phyloP scores from a whole-genome alignment of 1,140 invertebrate genomes.

The Pachypeltis micranthus region DNA sequence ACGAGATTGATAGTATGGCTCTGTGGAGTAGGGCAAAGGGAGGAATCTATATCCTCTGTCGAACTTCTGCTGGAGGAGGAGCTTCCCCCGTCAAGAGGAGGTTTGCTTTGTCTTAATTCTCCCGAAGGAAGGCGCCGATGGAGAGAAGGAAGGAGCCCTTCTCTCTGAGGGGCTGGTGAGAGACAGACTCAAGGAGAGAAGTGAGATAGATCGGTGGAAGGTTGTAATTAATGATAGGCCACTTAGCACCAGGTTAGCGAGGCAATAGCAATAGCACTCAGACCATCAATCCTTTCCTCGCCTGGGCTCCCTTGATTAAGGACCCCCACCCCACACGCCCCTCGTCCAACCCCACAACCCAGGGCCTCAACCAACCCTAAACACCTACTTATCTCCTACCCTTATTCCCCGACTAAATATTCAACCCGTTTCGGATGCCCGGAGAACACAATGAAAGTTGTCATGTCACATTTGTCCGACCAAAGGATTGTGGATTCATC shows the following conservation, averaged over 20 bases:
- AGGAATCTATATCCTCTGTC: no score
- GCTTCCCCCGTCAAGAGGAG: slow-evolving; percentile 5
- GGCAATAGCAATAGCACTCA: slow-evolving; percentile 19
- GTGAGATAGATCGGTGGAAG: slow-evolving; percentile 16
- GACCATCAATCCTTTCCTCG: slow-evolving; percentile 19
- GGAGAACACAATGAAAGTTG: no score
- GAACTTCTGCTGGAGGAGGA: no score
- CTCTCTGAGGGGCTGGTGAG: not conserved
- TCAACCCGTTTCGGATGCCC: no score
- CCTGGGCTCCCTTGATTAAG: slow-evolving; percentile 15
- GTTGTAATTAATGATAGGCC: slow-evolving; percentile 16
- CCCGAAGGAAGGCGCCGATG: not conserved
- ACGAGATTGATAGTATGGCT: no score
- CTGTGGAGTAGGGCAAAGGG: no score
- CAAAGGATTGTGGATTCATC: no score
- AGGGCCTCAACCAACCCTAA: slow-evolving; percentile 7
- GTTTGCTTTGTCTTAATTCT: slow-evolving; percentile 21
- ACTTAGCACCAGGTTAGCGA: slow-evolving; percentile 19
- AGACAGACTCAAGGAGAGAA: slow-evolving; percentile 17
- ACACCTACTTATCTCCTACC: slow-evolving; percentile 15
- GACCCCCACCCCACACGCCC: slow-evolving; percentile 7
- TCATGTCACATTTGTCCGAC: no score
- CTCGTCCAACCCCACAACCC: no score
- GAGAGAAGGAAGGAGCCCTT: slow-evolving; percentile 4
- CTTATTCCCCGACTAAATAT: not conserved